These are phyloP conservation scores for Calliopsis andreniformis DNA, from an alignment of 1,140 invertebrate species.

Conservation along the genomic window DNA sequence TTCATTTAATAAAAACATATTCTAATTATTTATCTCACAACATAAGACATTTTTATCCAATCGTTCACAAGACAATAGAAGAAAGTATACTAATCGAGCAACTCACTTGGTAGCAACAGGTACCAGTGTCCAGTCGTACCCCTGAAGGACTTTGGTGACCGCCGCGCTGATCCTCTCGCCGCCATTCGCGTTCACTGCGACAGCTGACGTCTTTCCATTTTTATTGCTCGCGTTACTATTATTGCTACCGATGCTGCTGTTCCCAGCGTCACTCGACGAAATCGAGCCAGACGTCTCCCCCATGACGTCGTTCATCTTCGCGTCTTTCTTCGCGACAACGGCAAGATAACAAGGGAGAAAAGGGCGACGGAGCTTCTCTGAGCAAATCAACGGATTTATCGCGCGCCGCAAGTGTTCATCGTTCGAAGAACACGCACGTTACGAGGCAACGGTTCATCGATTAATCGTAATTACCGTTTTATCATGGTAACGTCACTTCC, in stretches of 20 bases:
- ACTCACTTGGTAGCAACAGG: slow-evolving; percentile 90
- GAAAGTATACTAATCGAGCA: not conserved
- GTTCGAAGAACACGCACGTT: slow-evolving; percentile 3
- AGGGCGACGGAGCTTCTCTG: not conserved
- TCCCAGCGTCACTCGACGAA: slow-evolving; percentile 2
- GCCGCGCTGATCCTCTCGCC: slow-evolving; percentile 86
- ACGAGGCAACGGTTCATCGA: slow-evolving; percentile 21
- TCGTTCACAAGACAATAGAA: too few species aligned
- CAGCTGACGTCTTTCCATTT: slow-evolving; percentile 44
- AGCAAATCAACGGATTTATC: slow-evolving; percentile 41
- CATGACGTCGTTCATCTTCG: slow-evolving; percentile 63
- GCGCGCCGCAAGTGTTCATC: slow-evolving; percentile 27
- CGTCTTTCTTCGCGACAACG: slow-evolving; percentile 18
- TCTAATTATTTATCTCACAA: too few species aligned
- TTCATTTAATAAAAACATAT: too few species aligned
- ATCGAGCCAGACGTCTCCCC: slow-evolving; percentile 52
- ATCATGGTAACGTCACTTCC: slow-evolving; percentile 43
- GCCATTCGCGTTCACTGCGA: slow-evolving; percentile 59
- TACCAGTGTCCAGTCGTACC: slow-evolving; percentile 93
- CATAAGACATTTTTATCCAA: too few species aligned
- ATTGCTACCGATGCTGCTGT: slow-evolving; percentile 54
- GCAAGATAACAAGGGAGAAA: not conserved
- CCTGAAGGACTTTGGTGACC: slow-evolving; percentile 88
- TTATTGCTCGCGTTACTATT: slow-evolving; percentile 58
- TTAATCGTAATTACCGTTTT: slow-evolving; percentile 34